Percentiles rank a stretch among this genome's conserved stretches.
Evolutionary conservation across 2,113 vertebrate species (phyloP).

Genomic region (Larimichthys polyactis): DNA sequence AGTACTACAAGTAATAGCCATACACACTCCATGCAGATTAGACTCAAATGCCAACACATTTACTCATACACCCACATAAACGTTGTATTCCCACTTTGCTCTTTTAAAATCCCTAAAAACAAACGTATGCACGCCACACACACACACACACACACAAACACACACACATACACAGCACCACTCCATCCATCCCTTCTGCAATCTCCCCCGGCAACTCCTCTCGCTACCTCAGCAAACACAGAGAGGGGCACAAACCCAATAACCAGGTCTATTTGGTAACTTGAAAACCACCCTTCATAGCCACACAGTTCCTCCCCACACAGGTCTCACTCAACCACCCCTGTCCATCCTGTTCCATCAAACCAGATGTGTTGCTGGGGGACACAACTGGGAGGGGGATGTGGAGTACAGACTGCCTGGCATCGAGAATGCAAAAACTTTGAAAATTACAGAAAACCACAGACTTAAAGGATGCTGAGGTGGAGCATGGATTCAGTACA

Average conservation of each 20-base stretch:
- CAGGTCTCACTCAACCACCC: conserved; percentile 1
- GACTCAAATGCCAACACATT: conserved; percentile 37
- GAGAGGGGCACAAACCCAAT: conserved; percentile 68
- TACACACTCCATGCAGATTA: conserved; percentile 39
- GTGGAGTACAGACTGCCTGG: conserved; percentile 30
- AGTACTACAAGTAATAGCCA: conserved; percentile 59
- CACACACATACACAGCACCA: conserved; percentile 24
- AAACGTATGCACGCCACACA: conserved; percentile 36
- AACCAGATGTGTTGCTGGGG: conserved; percentile 29
- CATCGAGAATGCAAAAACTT: conserved; percentile 64
- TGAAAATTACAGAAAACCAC: conserved; percentile 32
- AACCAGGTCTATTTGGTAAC: conserved; percentile 53
- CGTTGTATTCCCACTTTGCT: conserved; percentile 32
- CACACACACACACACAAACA: conserved; percentile 35
- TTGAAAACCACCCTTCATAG: conserved; percentile 35
- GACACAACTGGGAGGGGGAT: background rate
- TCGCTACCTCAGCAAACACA: conserved; percentile 81
- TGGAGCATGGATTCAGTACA: conserved; percentile 35
- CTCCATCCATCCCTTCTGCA: conserved; percentile 41
- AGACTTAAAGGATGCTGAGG: conserved; percentile 49
- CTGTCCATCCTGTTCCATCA: conserved; percentile 29
- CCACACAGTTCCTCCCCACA: conserved; percentile 28
- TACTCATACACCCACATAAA: conserved; percentile 16
- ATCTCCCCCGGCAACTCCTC: conserved; percentile 52
- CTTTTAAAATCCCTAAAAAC: conserved; percentile 36